Percentiles rank a stretch among this genome's conserved stretches.
These are phyloP conservation scores for Holcopasites calliopsidis DNA, from an alignment of 1,140 invertebrate genomes.

Conservation along the genomic window DNA sequence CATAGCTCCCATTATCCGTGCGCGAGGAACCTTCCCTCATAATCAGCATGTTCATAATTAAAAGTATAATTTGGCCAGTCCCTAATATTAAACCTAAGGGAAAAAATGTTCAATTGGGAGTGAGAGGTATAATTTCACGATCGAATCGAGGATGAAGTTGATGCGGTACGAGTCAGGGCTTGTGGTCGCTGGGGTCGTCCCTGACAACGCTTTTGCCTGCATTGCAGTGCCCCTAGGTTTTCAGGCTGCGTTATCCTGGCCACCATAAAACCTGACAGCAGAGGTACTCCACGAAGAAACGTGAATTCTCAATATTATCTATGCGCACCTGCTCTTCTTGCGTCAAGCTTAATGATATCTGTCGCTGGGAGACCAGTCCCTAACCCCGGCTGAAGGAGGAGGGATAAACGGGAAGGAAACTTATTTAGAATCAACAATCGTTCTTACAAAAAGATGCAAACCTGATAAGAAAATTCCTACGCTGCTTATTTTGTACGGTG, in stretches of 20 bases:
- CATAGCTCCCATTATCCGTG: not conserved
- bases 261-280: slow-evolving; percentile 49
- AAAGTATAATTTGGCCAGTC: not conserved
- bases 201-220: slow-evolving; percentile 79
- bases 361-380: slow-evolving; percentile 22
- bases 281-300: slow-evolving; percentile 19
- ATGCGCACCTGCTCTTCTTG: slow-evolving; percentile 7
- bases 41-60: not conserved
- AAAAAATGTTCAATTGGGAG: slow-evolving; percentile 38
- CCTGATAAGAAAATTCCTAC: too few relatives aligned
- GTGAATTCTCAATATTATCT: slow-evolving; percentile 26
- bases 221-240: slow-evolving; percentile 67
- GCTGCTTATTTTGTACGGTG: too few relatives aligned
- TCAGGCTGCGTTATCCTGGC: slow-evolving; percentile 48
- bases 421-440: too few relatives aligned
- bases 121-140: slow-evolving; percentile 45
- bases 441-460: too few relatives aligned
- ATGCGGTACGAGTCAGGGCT: slow-evolving; percentile 61
- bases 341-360: slow-evolving; percentile 32
- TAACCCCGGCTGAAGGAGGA: too few relatives aligned
- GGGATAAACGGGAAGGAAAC: too few relatives aligned
- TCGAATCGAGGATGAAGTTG: slow-evolving; percentile 26
- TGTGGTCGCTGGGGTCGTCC: slow-evolving; percentile 74
- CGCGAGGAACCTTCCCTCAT: not conserved
- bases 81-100: not conserved